Evolutionary conservation across 2,888 invertebrate species (phyloP).

Genomic region (Nowickia ferox): DNA sequence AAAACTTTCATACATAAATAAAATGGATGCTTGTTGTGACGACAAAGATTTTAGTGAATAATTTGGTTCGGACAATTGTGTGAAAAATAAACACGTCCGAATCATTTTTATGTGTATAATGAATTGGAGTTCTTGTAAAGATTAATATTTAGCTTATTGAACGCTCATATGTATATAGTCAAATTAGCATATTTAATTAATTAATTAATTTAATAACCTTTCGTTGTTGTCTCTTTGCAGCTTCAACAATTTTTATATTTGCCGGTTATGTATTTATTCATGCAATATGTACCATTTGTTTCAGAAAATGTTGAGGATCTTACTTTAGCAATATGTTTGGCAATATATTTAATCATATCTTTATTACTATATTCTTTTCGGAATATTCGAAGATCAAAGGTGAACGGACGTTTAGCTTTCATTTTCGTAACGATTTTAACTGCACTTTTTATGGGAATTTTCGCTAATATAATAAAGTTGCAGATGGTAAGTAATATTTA

Average conservation of each 20-base stretch:
- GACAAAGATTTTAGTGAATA: no score
- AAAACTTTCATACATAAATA: no score
- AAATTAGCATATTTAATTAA: no score
- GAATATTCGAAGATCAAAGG: constrained; percentile 5
- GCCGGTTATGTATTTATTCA: constrained; percentile 41
- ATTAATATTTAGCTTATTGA: no score
- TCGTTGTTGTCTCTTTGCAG: constrained; percentile 43
- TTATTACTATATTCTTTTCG: constrained; percentile 29
- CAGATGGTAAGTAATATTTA: constrained; percentile 26
- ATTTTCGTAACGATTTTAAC: constrained; percentile 16
- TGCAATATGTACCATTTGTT: neutral
- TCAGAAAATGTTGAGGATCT: neutral
- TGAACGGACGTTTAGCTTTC: constrained; percentile 22
- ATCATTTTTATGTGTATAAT: no score
- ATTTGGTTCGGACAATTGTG: no score
- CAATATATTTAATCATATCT: constrained; percentile 18
- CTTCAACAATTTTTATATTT: constrained; percentile 47
- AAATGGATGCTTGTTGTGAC: no score
- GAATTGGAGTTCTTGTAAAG: no score
- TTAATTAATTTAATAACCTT: no score
- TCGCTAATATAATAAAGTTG: constrained; percentile 6
- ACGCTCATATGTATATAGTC: no score
- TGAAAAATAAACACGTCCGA: no score
- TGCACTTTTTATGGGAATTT: constrained; percentile 26
- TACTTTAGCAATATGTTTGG: neutral